Percentiles rank a stretch among this genome's conserved stretches.
phyloP scores from a whole-genome alignment of 2,797 vertebrate species.

The Coregonus ussuriensis region DNA sequence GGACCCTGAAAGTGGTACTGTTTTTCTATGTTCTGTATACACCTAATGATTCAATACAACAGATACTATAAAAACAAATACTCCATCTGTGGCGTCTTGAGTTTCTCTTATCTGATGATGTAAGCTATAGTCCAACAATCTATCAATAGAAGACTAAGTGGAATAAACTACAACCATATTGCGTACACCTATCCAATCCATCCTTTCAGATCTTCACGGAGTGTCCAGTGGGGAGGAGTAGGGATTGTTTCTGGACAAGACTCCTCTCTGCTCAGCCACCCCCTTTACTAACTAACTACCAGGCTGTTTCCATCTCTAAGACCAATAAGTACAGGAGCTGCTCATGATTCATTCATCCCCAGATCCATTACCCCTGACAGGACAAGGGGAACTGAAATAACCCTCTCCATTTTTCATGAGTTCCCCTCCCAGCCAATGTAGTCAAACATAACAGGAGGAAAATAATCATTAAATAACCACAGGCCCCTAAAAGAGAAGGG shows the following conservation, averaged over 20 bases:
- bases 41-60: slow-evolving; percentile 66
- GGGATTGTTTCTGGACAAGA: neutral
- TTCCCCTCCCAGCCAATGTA: neutral
- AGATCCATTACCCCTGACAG: slow-evolving; percentile 20
- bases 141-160: neutral
- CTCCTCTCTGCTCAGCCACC: neutral
- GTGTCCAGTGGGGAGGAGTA: neutral
- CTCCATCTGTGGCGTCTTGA: neutral
- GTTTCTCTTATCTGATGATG: neutral
- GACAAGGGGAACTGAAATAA: slow-evolving; percentile 11
- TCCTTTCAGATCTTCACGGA: neutral
- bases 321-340: neutral
- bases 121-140: neutral
- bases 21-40: slow-evolving; percentile 69
- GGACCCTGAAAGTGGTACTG: slow-evolving; percentile 51
- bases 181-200: too few species aligned
- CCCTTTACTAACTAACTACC: neutral
- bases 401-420: slow-evolving; percentile 19
- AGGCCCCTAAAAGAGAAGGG: neutral
- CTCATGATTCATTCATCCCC: slow-evolving; percentile 9
- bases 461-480: neutral
- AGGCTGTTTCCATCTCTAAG: neutral
- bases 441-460: neutral
- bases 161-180: too few species aligned
- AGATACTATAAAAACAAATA: slow-evolving; percentile 46